Evolutionary conservation across 2,797 vertebrate species (phyloP).

Genomic region (Lerista edwardsae): DNA sequence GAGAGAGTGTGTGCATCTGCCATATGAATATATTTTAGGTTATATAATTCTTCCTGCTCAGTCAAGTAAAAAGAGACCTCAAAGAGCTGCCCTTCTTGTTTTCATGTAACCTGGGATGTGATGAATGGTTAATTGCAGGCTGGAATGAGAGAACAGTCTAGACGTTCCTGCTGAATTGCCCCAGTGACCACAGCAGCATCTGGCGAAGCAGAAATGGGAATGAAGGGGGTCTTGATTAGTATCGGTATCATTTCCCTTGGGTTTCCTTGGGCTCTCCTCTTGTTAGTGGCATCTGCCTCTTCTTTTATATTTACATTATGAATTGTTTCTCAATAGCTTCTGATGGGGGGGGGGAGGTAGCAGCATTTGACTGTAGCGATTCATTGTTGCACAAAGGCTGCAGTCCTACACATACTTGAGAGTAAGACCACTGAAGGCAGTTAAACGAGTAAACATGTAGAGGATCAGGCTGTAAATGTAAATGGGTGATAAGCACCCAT

Average conservation of each 20-base stretch:
- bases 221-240: background rate
- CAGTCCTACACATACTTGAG: background rate
- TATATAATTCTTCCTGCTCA: constrained; percentile 13
- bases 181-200: background rate
- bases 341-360: background rate
- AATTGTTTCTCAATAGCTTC: background rate
- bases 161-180: constrained; percentile 35
- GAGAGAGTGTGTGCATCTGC: constrained; percentile 28
- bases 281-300: background rate
- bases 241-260: background rate
- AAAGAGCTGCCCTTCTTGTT: constrained; percentile 14
- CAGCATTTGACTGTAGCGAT: too few species aligned
- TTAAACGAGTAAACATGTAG: background rate
- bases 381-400: background rate
- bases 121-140: background rate
- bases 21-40: background rate
- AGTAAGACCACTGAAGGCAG: background rate
- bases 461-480: background rate
- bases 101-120: constrained; percentile 24
- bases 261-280: background rate
- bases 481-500: too few species aligned
- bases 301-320: background rate
- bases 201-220: constrained; percentile 27
- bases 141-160: background rate
- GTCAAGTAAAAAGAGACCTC: constrained; percentile 26